Percentiles rank a stretch among this genome's conserved stretches.
Conservation (phyloP, 1,140 invertebrate species). For the Drosophila repletoides region DNA sequence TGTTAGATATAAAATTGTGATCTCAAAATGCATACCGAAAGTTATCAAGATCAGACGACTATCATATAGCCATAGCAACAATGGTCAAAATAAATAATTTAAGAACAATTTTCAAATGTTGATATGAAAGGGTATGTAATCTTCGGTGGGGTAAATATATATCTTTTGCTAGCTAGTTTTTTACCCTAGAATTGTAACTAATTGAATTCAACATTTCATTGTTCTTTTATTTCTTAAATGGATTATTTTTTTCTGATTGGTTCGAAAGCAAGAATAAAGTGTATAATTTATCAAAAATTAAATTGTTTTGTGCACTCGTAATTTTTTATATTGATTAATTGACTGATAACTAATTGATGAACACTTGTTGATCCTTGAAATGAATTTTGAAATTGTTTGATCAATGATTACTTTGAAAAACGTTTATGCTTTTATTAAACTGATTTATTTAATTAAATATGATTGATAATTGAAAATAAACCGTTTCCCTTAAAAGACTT, state of each 20-base stretch:
- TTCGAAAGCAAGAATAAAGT: background rate
- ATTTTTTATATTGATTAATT: conserved; percentile 22
- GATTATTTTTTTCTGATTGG: no score
- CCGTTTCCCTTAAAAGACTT: conserved; percentile 3
- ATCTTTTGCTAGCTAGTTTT: no score
- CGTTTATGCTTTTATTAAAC: background rate
- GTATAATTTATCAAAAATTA: background rate
- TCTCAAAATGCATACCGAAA: no score
- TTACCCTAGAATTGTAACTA: background rate
- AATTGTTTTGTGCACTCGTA: background rate
- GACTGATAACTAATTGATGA: conserved; percentile 10
- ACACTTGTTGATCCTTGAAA: no score
- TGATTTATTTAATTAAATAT: background rate
- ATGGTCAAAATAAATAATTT: no score
- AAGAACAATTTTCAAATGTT: no score
- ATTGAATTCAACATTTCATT: background rate
- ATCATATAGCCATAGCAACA: no score
- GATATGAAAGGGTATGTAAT: no score
- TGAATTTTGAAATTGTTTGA: background rate
- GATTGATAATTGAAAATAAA: background rate
- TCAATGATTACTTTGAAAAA: background rate
- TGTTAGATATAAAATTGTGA: no score
- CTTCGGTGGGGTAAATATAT: no score
- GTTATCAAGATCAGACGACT: no score
- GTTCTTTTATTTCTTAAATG: background rate